Conservation (phyloP, 2,113 vertebrate genomes). For the Pholis gunnellus region DNA sequence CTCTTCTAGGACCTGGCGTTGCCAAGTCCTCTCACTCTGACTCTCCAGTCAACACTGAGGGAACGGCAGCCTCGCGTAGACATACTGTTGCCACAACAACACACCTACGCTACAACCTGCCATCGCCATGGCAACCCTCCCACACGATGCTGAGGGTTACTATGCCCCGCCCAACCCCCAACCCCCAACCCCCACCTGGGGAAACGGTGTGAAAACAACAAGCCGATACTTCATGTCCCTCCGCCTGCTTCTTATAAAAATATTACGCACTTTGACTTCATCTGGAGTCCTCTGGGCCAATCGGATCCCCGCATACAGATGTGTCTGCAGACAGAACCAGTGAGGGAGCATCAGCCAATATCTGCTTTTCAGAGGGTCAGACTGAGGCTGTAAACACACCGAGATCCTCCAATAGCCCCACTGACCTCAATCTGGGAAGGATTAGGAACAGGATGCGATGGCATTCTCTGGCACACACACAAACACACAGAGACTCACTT, state of each 20-base stretch:
- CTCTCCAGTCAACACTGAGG: constrained; percentile 49
- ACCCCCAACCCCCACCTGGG: background rate
- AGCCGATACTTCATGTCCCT: constrained; percentile 1
- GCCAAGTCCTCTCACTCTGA: constrained; percentile 17
- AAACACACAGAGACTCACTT: constrained; percentile 11
- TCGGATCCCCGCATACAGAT: constrained; percentile 17
- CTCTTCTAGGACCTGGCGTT: background rate
- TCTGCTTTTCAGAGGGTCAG: constrained; percentile 46
- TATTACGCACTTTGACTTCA: constrained; percentile 29
- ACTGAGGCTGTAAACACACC: constrained; percentile 59
- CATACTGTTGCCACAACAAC: constrained; percentile 67
- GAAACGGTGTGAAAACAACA: constrained; percentile 7
- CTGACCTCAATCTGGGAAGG: constrained; percentile 78
- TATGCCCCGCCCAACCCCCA: constrained; percentile 45
- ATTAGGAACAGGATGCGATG: constrained; percentile 69
- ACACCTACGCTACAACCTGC: constrained; percentile 78
- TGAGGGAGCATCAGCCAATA: constrained; percentile 40
- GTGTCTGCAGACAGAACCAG: constrained; percentile 29
- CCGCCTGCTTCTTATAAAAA: constrained; percentile 13
- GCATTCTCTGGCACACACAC: constrained; percentile 41
- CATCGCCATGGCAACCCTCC: constrained; percentile 74
- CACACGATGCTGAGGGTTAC: constrained; percentile 64
- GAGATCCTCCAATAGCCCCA: constrained; percentile 54
- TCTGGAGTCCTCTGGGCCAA: constrained; percentile 30
- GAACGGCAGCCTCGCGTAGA: constrained; percentile 47